Evolutionary conservation across 1,140 invertebrate genomes (phyloP).

Genomic region (Hycleus phaleratus): DNA sequence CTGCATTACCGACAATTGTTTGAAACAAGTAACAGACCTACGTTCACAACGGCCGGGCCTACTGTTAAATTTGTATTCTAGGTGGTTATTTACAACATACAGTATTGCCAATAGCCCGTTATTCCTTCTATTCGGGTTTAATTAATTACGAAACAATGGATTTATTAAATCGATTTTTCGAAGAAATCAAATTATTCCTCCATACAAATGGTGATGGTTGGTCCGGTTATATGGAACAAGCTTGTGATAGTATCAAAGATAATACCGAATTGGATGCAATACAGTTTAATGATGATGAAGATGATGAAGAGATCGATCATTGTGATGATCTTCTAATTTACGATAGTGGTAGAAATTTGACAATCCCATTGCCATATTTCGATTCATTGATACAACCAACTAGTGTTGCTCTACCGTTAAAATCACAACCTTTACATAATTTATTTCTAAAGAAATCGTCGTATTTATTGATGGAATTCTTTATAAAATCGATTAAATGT

Average conservation of each 20-base stretch:
- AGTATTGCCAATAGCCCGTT: conserved; percentile 47
- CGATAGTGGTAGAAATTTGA: not conserved
- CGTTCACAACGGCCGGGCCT: not conserved
- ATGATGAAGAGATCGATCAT: conserved; percentile 20
- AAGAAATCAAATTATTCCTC: conserved; percentile 47
- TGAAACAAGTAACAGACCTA: not conserved
- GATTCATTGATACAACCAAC: conserved; percentile 41
- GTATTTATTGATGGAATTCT: conserved; percentile 49
- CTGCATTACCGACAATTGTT: not conserved
- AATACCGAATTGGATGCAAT: not conserved
- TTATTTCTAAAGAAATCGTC: conserved; percentile 46
- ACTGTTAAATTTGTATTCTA: conserved; percentile 11
- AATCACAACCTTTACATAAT: conserved; percentile 45
- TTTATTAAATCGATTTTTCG: conserved; percentile 47
- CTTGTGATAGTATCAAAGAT: not conserved
- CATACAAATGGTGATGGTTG: conserved; percentile 51
- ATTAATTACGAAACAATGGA: conserved; percentile 47
- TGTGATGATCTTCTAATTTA: conserved; percentile 16
- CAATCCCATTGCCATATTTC: conserved; percentile 45
- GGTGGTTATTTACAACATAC: conserved; percentile 49
- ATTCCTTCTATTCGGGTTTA: conserved; percentile 53
- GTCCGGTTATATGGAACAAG: conserved; percentile 29
- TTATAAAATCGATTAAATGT: conserved; percentile 45
- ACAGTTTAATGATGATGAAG: not conserved
- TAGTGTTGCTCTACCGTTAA: conserved; percentile 44